Evolutionary conservation across 2,797 vertebrate species (phyloP).

Genomic region (Neoniphon sammara): DNA sequence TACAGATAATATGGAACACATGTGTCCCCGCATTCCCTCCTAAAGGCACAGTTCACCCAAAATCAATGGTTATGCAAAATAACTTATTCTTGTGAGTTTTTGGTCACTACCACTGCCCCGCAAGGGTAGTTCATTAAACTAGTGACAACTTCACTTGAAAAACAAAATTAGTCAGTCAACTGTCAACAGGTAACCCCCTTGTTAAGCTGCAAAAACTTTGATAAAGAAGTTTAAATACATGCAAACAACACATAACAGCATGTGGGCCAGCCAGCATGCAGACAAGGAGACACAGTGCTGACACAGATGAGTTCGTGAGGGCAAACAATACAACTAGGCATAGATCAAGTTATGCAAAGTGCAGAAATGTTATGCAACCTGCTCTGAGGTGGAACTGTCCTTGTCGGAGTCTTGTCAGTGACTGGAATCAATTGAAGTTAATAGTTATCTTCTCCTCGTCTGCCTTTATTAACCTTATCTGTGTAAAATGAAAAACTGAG

Average conservation of each 20-base stretch:
- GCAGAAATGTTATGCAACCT: slow-evolving; percentile 13
- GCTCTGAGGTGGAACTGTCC: neutral
- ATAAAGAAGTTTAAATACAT: too few relatives aligned
- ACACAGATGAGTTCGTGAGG: neutral
- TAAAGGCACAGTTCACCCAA: neutral
- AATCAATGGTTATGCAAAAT: neutral
- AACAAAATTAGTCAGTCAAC: neutral
- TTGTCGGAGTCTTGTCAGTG: neutral
- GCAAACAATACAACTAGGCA: neutral
- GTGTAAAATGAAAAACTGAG: neutral
- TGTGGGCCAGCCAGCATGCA: too few relatives aligned
- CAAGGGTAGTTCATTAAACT: neutral
- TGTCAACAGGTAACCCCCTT: neutral
- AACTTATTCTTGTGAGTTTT: neutral
- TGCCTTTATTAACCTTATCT: neutral
- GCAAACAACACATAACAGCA: too few relatives aligned
- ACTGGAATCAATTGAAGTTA: neutral
- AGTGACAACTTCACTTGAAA: neutral
- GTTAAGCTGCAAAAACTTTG: neutral
- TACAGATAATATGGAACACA: slow-evolving; percentile 10
- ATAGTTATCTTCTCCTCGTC: too few relatives aligned
- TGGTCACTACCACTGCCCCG: neutral
- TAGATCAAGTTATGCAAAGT: slow-evolving; percentile 10
- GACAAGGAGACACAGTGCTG: neutral
- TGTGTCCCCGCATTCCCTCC: neutral